A percentile compares a stretch with the other conserved stretches of the same genome.
Conservation (phyloP, 2,888 invertebrate species). For the Drosophila melanocephala region DNA sequence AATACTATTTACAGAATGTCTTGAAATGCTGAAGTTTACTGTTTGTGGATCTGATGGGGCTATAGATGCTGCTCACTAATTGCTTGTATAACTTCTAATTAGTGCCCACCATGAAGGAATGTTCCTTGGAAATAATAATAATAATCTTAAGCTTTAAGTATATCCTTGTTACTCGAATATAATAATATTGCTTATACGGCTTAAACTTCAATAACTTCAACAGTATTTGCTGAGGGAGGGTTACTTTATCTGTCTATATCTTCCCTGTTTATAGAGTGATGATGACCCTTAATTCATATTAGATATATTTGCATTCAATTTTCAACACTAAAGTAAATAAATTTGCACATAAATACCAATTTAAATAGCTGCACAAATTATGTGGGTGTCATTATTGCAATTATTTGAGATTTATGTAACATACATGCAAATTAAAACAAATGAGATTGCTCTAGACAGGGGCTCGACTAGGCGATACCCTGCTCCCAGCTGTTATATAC, state of each 20-base stretch:
- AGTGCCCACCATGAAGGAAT: not conserved
- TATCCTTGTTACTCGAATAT: not conserved
- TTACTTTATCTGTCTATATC: not conserved
- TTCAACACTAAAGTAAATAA: not conserved
- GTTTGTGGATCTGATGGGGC: not conserved
- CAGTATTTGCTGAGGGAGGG: not conserved
- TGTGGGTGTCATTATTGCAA: not conserved
- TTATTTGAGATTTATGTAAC: not conserved
- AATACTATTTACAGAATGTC: not conserved
- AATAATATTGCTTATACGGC: not conserved
- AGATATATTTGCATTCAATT: not conserved
- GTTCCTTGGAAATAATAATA: not conserved
- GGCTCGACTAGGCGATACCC: not conserved
- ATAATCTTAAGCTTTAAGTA: not conserved
- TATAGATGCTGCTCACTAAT: not conserved
- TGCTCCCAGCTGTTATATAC: not conserved
- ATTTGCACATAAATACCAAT: not conserved
- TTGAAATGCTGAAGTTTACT: not conserved
- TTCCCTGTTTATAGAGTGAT: not conserved
- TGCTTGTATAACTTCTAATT: not conserved
- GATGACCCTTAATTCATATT: not conserved
- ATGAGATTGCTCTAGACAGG: not conserved
- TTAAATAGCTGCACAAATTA: not conserved
- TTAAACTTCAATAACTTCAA: not conserved
- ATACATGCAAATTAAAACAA: not conserved